Conservation (phyloP, 2,797 vertebrate species). For the Micrastur ruficollis region DNA sequence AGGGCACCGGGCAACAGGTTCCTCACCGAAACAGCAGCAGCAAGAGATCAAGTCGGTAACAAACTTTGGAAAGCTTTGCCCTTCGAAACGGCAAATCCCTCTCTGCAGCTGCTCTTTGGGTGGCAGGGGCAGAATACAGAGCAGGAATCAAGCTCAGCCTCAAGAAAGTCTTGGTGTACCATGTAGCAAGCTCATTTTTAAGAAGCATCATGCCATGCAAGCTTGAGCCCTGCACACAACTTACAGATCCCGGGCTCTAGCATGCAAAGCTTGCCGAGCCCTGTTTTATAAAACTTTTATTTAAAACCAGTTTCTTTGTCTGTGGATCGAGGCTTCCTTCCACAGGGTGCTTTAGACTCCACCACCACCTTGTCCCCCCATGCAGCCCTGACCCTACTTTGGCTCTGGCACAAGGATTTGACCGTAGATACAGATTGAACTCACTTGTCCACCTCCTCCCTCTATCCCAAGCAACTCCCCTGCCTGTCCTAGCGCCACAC, state of each 20-base stretch:
- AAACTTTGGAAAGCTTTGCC: not conserved
- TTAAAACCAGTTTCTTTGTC: not conserved
- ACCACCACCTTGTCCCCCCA: rapidly evolving
- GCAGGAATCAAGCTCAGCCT: not conserved
- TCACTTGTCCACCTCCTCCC: not conserved
- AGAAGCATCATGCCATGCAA: not conserved
- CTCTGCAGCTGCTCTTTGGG: not conserved
- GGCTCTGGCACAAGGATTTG: not conserved
- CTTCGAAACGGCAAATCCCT: not conserved
- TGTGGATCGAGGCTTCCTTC: not conserved
- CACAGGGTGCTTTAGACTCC: not conserved
- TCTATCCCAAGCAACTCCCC: not conserved
- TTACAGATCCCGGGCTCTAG: not conserved
- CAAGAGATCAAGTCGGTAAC: not conserved
- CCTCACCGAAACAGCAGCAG: not conserved
- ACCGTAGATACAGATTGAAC: rapidly evolving
- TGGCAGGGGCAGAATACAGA: not conserved
- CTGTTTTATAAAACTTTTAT: not conserved
- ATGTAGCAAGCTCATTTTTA: not conserved
- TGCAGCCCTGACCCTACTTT: not conserved
- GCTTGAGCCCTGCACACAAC: not conserved
- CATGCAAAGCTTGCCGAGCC: rapidly evolving
- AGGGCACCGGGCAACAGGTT: not conserved
- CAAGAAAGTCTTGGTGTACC: not conserved
- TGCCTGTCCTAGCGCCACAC: not conserved